Conservation (phyloP, 2,113 vertebrate genomes). For the Seriola aureovittata region DNA sequence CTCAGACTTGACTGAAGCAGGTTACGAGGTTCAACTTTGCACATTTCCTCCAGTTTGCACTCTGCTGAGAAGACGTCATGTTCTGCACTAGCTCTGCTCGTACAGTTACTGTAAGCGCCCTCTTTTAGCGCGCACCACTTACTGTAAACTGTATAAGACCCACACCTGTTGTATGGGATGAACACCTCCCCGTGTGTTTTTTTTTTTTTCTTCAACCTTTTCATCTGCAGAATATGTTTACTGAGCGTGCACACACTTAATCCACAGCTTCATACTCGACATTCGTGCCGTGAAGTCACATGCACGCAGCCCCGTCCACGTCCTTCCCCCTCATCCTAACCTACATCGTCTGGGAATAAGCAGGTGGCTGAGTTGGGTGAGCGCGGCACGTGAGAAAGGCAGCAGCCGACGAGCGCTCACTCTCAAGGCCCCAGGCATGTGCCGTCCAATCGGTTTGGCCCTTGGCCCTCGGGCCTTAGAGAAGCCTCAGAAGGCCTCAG, state of each 20-base stretch:
- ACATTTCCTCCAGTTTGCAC: conserved; percentile 46
- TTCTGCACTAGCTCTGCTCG: neutral
- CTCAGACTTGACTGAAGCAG: neutral
- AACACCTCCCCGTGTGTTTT: conserved; percentile 21
- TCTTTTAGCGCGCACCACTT: neutral
- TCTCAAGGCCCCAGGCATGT: neutral
- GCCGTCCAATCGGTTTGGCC: conserved; percentile 37
- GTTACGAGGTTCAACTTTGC: conserved; percentile 26
- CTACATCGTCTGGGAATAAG: conserved; percentile 10
- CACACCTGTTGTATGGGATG: neutral
- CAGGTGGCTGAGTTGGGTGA: conserved; percentile 38
- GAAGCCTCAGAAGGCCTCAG: conserved; percentile 29
- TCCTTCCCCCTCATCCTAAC: neutral
- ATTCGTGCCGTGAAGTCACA: neutral
- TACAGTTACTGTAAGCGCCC: conserved; percentile 4
- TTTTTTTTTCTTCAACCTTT: neutral
- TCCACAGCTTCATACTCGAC: conserved; percentile 1
- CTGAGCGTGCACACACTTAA: neutral
- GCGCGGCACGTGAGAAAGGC: conserved; percentile 46
- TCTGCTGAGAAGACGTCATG: conserved; percentile 29
- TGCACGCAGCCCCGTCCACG: neutral
- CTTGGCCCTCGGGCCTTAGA: neutral
- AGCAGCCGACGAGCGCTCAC: neutral
- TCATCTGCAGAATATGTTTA: conserved; percentile 1
- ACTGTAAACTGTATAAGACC: neutral